Base-by-base conservation (phyloP, 2,888 invertebrate genomes). In the Liopterus haemorrhoidalis region DNA sequence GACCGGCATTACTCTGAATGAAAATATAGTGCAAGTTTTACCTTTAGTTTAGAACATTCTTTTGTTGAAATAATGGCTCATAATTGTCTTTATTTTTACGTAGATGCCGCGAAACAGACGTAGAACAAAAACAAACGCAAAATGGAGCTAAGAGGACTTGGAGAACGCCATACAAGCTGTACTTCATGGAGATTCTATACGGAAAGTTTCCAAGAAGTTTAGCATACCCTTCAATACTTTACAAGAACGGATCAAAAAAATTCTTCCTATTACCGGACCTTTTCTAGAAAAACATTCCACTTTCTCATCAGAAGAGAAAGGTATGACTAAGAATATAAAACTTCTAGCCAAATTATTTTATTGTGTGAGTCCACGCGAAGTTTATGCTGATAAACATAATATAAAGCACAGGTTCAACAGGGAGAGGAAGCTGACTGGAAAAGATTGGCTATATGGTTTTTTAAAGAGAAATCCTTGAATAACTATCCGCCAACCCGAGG, bases 401-500 rank as follows among this genome's bases (percentile, higher is more conserved):
- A 41, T 31, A 14, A 14, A 41, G 19, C 24, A 24, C 30, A 14
- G 11, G 28, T 24, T 46, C 25, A 37, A 36, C 36, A 19, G 11
- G 22, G 21, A 21, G 5, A 21, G 9, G n/a, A n/a, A 21, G 21
- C 19, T 21, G 15, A 22, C 20, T 31, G 53, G 54, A 25, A 22
- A 30, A 12, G 54, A 53, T 44, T 55, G 55, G 52, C 39, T 54
- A 5, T 19, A 50, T 24, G 50, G 49, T 4, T 57, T 57, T 47
- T 35, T 49, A 25, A 49, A 25, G 14, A 54, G 56, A 49, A 50
- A 58, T 46, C 38, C 35, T 20, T 31, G 48, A 21, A 42, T 59
- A 39, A 42, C 54, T 43, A 42, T 59, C 16, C 48, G 57, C 21
- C 53, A 59, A 39, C 54, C 59, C n/a, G 59, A 61, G 45, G 58